A percentile compares a stretch with the other conserved stretches of the same genome.
These are phyloP conservation scores for Heliothis virescens DNA, from an alignment of 1,140 invertebrate species.

Conservation along the genomic window DNA sequence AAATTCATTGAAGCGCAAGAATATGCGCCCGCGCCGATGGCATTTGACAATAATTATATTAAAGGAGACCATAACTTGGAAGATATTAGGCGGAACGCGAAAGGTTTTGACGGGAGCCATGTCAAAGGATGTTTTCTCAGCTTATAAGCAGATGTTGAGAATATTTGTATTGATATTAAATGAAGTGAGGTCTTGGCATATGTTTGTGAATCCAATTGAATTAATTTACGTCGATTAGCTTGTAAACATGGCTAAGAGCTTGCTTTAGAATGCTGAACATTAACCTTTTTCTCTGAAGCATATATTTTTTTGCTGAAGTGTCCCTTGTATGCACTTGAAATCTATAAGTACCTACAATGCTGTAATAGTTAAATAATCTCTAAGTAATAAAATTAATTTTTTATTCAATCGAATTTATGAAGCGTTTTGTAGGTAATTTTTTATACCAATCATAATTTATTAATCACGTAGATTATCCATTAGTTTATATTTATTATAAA, in stretches of 20 bases:
- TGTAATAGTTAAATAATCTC: too few species aligned
- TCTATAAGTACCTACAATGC: too few species aligned
- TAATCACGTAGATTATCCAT: too few species aligned
- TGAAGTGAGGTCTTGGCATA: slow-evolving; percentile 54
- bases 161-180: slow-evolving; percentile 59
- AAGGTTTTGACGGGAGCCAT: slow-evolving; percentile 70
- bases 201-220: slow-evolving; percentile 37
- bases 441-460: too few species aligned
- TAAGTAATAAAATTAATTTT: too few species aligned
- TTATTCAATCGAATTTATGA: too few species aligned
- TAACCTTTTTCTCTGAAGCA: too few species aligned
- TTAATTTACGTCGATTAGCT: slow-evolving; percentile 27
- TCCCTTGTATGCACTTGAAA: too few species aligned
- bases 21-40: slow-evolving; percentile 59
- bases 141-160: slow-evolving; percentile 76
- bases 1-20: slow-evolving; percentile 71
- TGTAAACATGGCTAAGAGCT: neutral
- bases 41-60: slow-evolving; percentile 83
- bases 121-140: slow-evolving; percentile 82
- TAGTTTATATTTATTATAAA: too few species aligned
- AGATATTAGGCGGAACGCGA: slow-evolving; percentile 78
- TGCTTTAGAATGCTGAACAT: neutral
- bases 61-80: slow-evolving; percentile 68
- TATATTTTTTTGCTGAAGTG: too few species aligned
- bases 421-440: too few species aligned